Evolutionary conservation across 2,113 vertebrate species (phyloP).

Genomic region (Pelvicachromis taeniatus): DNA sequence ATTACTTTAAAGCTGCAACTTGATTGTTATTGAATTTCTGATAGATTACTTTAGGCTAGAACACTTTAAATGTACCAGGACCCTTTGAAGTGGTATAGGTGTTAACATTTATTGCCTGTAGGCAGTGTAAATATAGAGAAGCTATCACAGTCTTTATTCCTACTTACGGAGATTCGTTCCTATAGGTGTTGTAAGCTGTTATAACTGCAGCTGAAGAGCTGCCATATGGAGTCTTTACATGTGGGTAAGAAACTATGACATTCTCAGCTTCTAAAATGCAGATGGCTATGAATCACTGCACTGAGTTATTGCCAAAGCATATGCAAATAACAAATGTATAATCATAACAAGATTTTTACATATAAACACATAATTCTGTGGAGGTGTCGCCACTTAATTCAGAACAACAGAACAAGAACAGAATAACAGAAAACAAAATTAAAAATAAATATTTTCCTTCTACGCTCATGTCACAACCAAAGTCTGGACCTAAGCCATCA

Average conservation of each 20-base stretch:
- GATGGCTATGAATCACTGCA: neutral
- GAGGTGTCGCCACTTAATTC: neutral
- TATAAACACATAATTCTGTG: neutral
- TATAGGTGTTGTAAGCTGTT: neutral
- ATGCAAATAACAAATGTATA: neutral
- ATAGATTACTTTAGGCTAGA: neutral
- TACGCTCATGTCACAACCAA: neutral
- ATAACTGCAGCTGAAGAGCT: neutral
- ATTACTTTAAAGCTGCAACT: neutral
- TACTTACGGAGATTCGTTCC: neutral
- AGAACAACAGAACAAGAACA: neutral
- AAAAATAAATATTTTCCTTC: neutral
- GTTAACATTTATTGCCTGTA: neutral
- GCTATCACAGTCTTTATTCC: neutral
- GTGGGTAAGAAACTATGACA: neutral
- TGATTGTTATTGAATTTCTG: neutral
- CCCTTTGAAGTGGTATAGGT: neutral
- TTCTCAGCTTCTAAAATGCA: neutral
- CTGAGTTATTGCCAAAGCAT: neutral
- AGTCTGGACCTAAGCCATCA: slow-evolving; percentile 17
- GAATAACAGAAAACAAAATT: neutral
- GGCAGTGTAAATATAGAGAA: neutral
- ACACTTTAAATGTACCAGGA: neutral
- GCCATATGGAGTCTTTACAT: neutral
- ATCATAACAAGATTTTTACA: neutral